Base-by-base conservation (phyloP, 2,888 invertebrate genomes). In the Halictus ligatus region DNA sequence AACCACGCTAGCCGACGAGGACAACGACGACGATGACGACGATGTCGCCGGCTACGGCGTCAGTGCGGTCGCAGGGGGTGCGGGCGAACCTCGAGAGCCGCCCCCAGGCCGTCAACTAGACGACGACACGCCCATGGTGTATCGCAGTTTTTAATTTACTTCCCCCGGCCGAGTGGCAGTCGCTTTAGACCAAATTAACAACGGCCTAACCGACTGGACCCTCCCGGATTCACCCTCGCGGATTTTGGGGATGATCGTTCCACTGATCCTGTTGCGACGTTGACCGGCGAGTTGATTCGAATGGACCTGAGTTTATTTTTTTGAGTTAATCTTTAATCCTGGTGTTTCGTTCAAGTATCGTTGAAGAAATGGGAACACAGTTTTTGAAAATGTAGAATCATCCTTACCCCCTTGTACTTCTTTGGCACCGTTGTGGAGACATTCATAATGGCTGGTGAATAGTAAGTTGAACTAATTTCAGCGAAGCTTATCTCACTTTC, bases 101-200 rank as follows among this genome's bases (percentile, higher is more conserved):
- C 83, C 79, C 78, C 77, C 75, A 87, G 85, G 73, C 72, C 72
- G 77, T 85, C 85, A 81, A 85, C 78, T 78, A 88, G 80, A 76
- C 81, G 75, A 78, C 64, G 81, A 89, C 85, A 86, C 85, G 77
- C 64, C 75, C 81, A 84, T 81, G 78, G 80, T 78, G 77, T 81
- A 87, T 84, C 84, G 67, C 77, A 81, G 82, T 78, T 87, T 87
- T 90, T 88, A 83, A 87, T 88, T 89, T 83, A 76, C 79, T 84
- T 83, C 72, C 76, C 58, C 18, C 25, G 48, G 12, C n/a, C 60
- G 71, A 75, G 18, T 13, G 58, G 4, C 40, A n/a, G 4, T 60
- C 48, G 10, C 46, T 78, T 74, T 69, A 50, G 4, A 69, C 4
- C 54, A 74, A 43, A 6, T 74, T 73, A 29, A 15, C 13, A 46